Evolutionary conservation across 2,113 vertebrate species (phyloP).

Genomic region (Monarcha castaneiventris): DNA sequence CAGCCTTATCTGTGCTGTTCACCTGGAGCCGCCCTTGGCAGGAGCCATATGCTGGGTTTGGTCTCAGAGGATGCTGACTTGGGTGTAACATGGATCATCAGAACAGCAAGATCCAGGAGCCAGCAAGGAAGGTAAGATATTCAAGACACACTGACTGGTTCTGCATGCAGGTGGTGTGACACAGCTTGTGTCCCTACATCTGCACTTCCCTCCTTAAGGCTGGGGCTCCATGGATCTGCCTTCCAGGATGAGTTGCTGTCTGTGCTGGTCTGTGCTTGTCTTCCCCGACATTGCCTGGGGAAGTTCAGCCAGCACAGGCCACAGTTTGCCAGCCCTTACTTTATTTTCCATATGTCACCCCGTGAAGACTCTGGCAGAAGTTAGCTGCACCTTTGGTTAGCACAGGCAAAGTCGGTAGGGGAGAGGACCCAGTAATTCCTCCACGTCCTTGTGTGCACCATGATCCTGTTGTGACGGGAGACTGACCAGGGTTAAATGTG

Average conservation of each 20-base stretch:
- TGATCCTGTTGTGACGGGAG: neutral
- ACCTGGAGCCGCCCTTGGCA: neutral
- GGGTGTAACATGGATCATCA: neutral
- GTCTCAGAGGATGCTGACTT: neutral
- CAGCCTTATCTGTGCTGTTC: neutral
- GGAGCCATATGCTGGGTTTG: accelerated
- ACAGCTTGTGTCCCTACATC: neutral
- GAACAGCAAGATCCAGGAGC: neutral
- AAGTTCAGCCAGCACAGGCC: neutral
- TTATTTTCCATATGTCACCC: neutral
- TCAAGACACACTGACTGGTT: neutral
- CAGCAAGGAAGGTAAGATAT: neutral
- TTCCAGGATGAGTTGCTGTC: neutral
- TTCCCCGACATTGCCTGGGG: neutral
- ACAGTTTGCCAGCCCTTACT: neutral
- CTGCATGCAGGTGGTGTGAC: neutral
- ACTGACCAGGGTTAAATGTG: neutral
- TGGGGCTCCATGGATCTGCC: neutral
- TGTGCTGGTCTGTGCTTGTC: neutral
- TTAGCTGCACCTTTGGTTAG: neutral
- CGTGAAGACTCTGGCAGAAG: neutral
- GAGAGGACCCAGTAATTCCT: neutral
- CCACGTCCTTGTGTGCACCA: too few relatives aligned
- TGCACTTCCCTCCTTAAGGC: neutral
- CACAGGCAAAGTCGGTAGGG: accelerated